phyloP scores from a whole-genome alignment of 2,888 invertebrate species.

The Yponomeuta sedellus region DNA sequence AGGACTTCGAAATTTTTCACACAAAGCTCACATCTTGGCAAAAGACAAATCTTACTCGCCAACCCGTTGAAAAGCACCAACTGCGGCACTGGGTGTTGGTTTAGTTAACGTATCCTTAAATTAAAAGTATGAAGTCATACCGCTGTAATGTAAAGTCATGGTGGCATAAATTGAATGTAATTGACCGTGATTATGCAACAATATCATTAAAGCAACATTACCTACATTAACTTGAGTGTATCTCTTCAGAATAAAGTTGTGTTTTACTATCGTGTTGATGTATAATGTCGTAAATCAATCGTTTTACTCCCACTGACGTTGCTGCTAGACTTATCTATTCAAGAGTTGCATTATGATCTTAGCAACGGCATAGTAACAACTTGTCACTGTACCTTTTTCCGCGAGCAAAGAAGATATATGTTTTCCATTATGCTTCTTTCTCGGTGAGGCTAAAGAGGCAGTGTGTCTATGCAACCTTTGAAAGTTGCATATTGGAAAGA shows the following conservation, averaged over 20 bases:
- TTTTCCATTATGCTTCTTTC: no score
- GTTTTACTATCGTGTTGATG: background rate
- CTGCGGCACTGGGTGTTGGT: background rate
- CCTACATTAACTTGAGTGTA: background rate
- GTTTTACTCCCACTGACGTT: background rate
- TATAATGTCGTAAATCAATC: background rate
- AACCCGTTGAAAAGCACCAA: no score
- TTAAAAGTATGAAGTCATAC: background rate
- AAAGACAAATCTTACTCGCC: background rate
- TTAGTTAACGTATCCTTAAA: slow-evolving; percentile 1
- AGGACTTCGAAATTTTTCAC: background rate
- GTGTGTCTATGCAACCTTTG: no score
- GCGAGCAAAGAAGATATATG: no score
- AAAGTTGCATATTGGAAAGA: no score
- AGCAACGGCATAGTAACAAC: no score
- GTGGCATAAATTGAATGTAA: slow-evolving; percentile 1
- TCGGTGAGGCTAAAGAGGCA: no score
- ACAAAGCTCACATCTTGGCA: background rate
- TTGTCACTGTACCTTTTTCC: no score
- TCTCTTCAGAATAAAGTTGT: background rate
- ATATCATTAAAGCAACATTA: background rate
- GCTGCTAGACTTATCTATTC: background rate
- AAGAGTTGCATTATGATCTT: background rate
- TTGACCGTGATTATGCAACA: slow-evolving; percentile 1
- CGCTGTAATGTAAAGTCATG: background rate